Conservation (phyloP, 1,140 invertebrate genomes). For the Sarcophaga bullata region DNA sequence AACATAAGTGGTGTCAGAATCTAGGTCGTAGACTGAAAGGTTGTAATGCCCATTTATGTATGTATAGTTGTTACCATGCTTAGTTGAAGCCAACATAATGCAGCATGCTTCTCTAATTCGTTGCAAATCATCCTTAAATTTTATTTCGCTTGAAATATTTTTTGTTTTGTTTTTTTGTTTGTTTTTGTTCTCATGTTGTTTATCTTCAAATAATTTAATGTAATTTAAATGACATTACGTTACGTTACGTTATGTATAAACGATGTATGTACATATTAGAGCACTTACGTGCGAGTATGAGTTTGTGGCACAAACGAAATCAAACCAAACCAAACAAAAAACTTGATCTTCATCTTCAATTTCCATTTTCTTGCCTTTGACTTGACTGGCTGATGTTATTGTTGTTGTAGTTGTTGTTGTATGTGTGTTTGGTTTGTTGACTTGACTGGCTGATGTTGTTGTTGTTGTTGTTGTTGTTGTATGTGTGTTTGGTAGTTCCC, state of each 20-base stretch:
- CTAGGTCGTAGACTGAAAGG: too few relatives aligned
- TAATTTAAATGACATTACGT: conserved; percentile 64
- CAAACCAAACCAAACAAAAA: neutral
- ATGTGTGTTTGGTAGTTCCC: neutral
- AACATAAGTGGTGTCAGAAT: too few relatives aligned
- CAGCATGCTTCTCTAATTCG: neutral
- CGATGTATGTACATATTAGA: neutral
- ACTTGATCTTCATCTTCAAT: conserved; percentile 33
- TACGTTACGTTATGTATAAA: conserved; percentile 37
- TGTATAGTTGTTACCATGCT: too few relatives aligned
- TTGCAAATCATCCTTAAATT: neutral
- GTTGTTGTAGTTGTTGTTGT: neutral
- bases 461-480: neutral
- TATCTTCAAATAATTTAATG: conserved; percentile 62
- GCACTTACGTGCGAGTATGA: neutral
- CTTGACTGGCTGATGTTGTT: too few relatives aligned
- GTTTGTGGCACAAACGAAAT: neutral
- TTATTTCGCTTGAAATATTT: conserved; percentile 57
- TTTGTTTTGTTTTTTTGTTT: conserved; percentile 51
- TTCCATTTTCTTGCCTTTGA: neutral
- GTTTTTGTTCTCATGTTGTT: conserved; percentile 49
- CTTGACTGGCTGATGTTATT: neutral
- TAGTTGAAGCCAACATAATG: too few relatives aligned
- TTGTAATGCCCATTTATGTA: too few relatives aligned
- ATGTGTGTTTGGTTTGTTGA: neutral